Conservation (phyloP, 1,140 invertebrate genomes). For the Pygmarrhopalites habei region DNA sequence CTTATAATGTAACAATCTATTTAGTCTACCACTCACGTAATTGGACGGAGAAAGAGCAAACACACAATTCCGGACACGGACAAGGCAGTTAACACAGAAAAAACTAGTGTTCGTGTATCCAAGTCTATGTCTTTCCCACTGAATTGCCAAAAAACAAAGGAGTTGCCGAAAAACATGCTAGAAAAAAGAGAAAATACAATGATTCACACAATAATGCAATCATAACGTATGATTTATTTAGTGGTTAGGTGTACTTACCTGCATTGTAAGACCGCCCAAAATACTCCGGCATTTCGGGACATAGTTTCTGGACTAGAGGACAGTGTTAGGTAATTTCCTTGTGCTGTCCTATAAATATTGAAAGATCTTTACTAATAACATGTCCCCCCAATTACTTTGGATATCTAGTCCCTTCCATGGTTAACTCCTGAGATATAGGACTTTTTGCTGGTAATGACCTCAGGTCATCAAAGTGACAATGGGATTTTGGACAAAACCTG, state of each 20-base stretch:
- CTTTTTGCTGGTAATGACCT: too few relatives aligned
- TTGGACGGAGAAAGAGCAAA: slow-evolving; percentile 56
- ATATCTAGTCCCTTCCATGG: too few relatives aligned
- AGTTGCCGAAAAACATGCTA: slow-evolving; percentile 86
- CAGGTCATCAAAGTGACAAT: too few relatives aligned
- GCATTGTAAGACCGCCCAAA: slow-evolving; percentile 89
- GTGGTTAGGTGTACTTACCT: slow-evolving; percentile 62
- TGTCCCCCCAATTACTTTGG: too few relatives aligned
- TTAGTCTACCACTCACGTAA: slow-evolving; percentile 37
- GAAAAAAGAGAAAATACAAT: slow-evolving; percentile 43
- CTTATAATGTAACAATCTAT: too few relatives aligned
- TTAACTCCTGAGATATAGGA: too few relatives aligned
- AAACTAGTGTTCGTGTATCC: slow-evolving; percentile 61
- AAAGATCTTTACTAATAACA: too few relatives aligned
- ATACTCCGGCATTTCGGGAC: slow-evolving; percentile 85
- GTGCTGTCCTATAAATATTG: slow-evolving; percentile 52
- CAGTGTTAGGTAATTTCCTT: slow-evolving; percentile 86
- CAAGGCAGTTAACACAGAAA: slow-evolving; percentile 61
- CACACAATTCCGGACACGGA: slow-evolving; percentile 61
- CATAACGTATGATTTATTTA: not conserved
- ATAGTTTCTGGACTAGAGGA: slow-evolving; percentile 82
- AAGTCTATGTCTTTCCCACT: slow-evolving; percentile 61
- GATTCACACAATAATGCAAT: not conserved
- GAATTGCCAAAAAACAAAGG: slow-evolving; percentile 87
- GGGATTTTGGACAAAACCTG: too few relatives aligned